phyloP scores from a whole-genome alignment of 2,888 invertebrate species.

The Andrena hattorfiana region DNA sequence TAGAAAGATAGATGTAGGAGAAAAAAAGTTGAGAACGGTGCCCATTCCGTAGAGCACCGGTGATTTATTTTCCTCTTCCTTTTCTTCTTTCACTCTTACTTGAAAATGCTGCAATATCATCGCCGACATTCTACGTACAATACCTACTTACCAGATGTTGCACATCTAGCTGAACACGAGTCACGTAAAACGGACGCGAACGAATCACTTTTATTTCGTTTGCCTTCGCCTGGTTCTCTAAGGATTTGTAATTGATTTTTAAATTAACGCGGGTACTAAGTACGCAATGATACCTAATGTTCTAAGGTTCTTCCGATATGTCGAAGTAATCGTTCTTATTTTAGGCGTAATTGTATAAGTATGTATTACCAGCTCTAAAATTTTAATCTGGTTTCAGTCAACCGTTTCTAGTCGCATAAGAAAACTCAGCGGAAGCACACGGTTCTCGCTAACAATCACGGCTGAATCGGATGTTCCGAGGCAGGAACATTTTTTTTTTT shows the following conservation, averaged over 20 bases:
- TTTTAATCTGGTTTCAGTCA: conserved; percentile 48
- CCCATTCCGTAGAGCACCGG: conserved; percentile 17
- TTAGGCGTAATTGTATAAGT: conserved; percentile 46
- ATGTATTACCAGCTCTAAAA: conserved; percentile 50
- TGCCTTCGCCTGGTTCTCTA: conserved; percentile 4
- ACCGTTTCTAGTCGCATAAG: conserved; percentile 60
- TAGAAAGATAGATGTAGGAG: conserved; percentile 11
- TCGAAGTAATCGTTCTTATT: conserved; percentile 36
- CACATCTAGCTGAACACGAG: conserved; percentile 11
- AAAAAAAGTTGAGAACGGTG: conserved; percentile 24
- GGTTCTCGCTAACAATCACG: conserved; percentile 23
- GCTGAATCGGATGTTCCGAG: background rate
- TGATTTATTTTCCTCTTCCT: background rate
- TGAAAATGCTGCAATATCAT: conserved; percentile 6
- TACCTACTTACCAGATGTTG: conserved; percentile 1
- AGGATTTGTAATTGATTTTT: conserved; percentile 30
- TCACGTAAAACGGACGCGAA: conserved; percentile 12
- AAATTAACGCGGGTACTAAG: conserved; percentile 43
- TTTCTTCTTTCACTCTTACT: conserved; percentile 7
- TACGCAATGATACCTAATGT: conserved; percentile 27
- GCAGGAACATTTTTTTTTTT: background rate
- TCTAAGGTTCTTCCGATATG: conserved; percentile 19
- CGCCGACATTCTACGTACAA: conserved; percentile 25
- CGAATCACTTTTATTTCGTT: conserved; percentile 1
- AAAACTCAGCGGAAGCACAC: conserved; percentile 24